A percentile compares a stretch with the other conserved stretches of the same genome.
phyloP scores from a whole-genome alignment of 1,140 invertebrate genomes.

The Dreissena rostriformis region DNA sequence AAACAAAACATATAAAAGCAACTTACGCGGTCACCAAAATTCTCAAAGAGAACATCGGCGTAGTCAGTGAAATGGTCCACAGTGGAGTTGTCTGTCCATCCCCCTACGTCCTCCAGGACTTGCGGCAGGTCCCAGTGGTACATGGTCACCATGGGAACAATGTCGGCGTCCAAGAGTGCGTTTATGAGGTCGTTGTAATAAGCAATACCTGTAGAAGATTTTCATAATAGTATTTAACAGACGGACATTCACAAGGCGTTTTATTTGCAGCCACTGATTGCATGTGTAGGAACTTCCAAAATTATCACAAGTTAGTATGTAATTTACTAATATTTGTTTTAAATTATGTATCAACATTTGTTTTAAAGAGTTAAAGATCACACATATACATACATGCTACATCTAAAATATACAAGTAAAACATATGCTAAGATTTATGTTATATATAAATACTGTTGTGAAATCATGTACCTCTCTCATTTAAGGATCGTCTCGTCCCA shows the following conservation, averaged over 20 bases:
- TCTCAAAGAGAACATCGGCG: slow-evolving; percentile 78
- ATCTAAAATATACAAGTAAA: too few species aligned
- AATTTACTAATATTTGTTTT: too few species aligned
- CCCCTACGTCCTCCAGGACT: slow-evolving; percentile 79
- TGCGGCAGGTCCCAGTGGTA: slow-evolving; percentile 83
- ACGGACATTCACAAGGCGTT: too few species aligned
- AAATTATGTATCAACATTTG: too few species aligned
- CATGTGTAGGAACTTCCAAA: too few species aligned
- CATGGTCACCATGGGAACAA: slow-evolving; percentile 82
- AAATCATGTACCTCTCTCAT: slow-evolving; percentile 44
- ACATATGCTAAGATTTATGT: too few species aligned
- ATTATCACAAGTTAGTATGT: too few species aligned
- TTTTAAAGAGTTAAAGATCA: too few species aligned
- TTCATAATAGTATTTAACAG: too few species aligned
- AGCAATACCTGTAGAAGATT: slow-evolving; percentile 58
- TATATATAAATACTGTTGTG: too few species aligned
- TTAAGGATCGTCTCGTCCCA: slow-evolving; percentile 60
- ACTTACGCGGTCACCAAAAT: slow-evolving; percentile 78
- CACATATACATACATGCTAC: too few species aligned
- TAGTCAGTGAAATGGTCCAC: slow-evolving; percentile 83
- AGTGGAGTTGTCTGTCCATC: slow-evolving; percentile 83
- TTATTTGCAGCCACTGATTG: too few species aligned
- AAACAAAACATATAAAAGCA: not conserved
- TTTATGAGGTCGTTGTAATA: slow-evolving; percentile 76
- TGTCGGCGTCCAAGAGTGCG: slow-evolving; percentile 65